A percentile compares a stretch with the other conserved stretches of the same genome.
Evolutionary conservation across 2,797 vertebrate genomes (phyloP).

Genomic region (Cirrhinus mrigala): DNA sequence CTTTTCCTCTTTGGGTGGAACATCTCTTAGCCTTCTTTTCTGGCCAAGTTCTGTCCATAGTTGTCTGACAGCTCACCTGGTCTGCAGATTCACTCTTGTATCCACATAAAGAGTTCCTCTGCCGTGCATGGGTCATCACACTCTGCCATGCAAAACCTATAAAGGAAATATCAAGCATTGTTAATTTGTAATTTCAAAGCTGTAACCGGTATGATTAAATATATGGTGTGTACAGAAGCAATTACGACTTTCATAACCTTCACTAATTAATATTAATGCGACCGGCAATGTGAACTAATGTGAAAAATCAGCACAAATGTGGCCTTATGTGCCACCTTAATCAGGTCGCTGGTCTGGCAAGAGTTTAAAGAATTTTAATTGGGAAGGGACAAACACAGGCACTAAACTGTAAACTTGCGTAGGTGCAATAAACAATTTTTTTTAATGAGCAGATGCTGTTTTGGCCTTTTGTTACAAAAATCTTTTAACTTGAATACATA

Average conservation of each 20-base stretch:
- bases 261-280: slow-evolving; percentile 37
- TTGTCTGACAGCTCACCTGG: slow-evolving; percentile 70
- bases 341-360: slow-evolving; percentile 19
- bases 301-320: slow-evolving; percentile 34
- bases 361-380: slow-evolving; percentile 29
- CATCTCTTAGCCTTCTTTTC: slow-evolving; percentile 69
- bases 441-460: slow-evolving; percentile 23
- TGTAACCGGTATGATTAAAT: background rate
- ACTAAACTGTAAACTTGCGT: background rate
- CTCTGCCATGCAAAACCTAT: slow-evolving; percentile 73
- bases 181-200: background rate
- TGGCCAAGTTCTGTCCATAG: slow-evolving; percentile 79
- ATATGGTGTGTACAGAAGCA: slow-evolving; percentile 16
- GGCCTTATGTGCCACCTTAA: slow-evolving; percentile 35
- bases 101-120: slow-evolving; percentile 71
- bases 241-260: slow-evolving; percentile 21
- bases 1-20: slow-evolving; percentile 62
- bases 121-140: slow-evolving; percentile 70
- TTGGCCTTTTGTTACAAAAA: slow-evolving; percentile 1
- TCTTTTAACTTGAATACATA: background rate
- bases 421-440: slow-evolving; percentile 3
- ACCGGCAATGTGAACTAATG: slow-evolving; percentile 45
- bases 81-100: slow-evolving; percentile 64
- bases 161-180: slow-evolving; percentile 66
- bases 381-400: slow-evolving; percentile 5